phyloP scores from a whole-genome alignment of 1,140 invertebrate genomes.

The Philaenus spumarius region DNA sequence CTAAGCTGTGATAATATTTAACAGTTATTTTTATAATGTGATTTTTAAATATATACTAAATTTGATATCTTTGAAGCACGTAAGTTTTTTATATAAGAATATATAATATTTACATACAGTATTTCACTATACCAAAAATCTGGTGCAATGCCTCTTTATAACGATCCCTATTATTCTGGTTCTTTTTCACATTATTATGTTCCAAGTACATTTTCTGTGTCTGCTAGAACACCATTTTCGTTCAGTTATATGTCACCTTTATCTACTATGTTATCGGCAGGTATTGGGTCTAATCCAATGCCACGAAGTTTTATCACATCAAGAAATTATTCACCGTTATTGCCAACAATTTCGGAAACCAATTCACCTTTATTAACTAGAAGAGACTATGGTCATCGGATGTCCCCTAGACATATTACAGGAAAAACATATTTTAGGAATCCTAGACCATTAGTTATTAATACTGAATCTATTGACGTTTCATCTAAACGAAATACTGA shows the following conservation, averaged over 20 bases:
- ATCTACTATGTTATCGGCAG: constrained; percentile 6
- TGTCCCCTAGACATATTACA: constrained; percentile 4
- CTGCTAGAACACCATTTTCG: not conserved
- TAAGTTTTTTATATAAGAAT: no score
- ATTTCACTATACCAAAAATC: no score
- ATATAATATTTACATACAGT: no score
- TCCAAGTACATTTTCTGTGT: constrained; percentile 1
- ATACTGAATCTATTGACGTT: constrained; percentile 77
- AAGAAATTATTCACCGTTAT: constrained; percentile 9
- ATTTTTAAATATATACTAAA: no score
- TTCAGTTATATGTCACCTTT: constrained; percentile 14
- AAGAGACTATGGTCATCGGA: constrained; percentile 6
- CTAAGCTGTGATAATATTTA: no score
- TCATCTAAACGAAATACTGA: constrained; percentile 4
- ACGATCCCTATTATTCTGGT: constrained; percentile 19
- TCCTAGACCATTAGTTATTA: constrained; percentile 56
- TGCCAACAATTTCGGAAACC: constrained; percentile 46
- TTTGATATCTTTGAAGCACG: no score
- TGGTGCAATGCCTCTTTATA: constrained; percentile 21
- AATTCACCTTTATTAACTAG: constrained; percentile 1
- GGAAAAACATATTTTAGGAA: constrained; percentile 36
- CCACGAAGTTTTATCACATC: not conserved
- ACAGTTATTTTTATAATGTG: no score
- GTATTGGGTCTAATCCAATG: constrained; percentile 4
- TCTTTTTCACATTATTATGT: constrained; percentile 22